phyloP scores from a whole-genome alignment of 1,140 invertebrate species.

The Sesamia nonagrioides region DNA sequence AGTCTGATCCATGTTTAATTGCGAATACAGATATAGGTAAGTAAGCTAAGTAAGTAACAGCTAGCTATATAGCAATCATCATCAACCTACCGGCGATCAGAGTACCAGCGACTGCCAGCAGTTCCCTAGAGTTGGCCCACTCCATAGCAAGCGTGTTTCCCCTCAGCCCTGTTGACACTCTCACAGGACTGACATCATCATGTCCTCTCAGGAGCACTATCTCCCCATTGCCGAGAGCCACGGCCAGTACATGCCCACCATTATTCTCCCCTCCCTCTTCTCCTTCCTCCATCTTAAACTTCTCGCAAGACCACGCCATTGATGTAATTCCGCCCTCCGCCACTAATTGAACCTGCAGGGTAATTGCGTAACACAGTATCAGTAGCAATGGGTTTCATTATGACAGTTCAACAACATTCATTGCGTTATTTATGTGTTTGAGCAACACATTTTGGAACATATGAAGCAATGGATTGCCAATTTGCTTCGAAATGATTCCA shows the following conservation, averaged over 20 bases:
- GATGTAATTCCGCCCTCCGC: slow-evolving; percentile 94
- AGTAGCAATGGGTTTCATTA: no score
- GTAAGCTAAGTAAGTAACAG: no score
- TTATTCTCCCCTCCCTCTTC: slow-evolving; percentile 88
- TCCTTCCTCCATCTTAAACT: slow-evolving; percentile 99
- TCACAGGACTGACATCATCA: slow-evolving; percentile 96
- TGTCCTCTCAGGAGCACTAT: slow-evolving; percentile 96
- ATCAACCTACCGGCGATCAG: slow-evolving; percentile 69
- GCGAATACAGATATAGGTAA: no score
- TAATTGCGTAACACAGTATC: no score
- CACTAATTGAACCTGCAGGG: slow-evolving; percentile 94
- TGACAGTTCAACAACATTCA: no score
- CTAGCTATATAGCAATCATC: no score
- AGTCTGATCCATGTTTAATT: no score
- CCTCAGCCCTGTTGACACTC: slow-evolving; percentile 94
- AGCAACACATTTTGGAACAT: no score
- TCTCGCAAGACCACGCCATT: slow-evolving; percentile 99
- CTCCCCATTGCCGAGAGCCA: slow-evolving; percentile 95
- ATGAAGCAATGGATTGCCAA: no score
- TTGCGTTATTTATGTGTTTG: no score
- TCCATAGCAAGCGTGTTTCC: slow-evolving; percentile 94
- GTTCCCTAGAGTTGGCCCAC: slow-evolving; percentile 98
- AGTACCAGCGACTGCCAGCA: slow-evolving; percentile 97
- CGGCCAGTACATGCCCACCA: slow-evolving; percentile 92
- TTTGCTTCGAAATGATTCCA: no score